Evolutionary conservation across 2,888 invertebrate species (phyloP), one percentile per base, ranked within the genome.

Genomic region (Pandemis cinnamomeana): DNA sequence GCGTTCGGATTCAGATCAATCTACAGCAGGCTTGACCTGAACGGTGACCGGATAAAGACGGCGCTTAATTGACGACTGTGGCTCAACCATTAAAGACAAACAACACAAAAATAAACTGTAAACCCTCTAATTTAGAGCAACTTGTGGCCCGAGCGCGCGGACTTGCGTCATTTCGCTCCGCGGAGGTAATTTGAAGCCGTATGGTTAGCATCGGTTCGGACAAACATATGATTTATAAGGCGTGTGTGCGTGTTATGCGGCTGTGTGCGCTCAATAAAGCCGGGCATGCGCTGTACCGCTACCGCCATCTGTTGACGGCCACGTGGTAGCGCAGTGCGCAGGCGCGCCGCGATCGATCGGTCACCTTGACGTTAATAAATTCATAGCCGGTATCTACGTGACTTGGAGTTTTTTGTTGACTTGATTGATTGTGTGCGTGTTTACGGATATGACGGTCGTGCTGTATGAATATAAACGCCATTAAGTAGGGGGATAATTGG

Each of bases 301-400:
- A 89, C 86, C 84, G 93, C 93, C 93, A 93, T 93, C 93, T 93
- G 92, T 92, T 89, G 92, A 88, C 86, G 79, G 85, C 86, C 92
- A 93, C 93, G 93, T 93, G 89, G 87, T 81, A 15, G 27, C 63
- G 71, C 76, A 71, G 51, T 48, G 82, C 91, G 92, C 91, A 87
- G 79, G 88, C 87, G 89, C 87, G 88, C 72, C 80, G 82, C 80
- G 86, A 93, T 93, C 91, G 93, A 93, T 92, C 89, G 78, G 86
- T 89, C 90, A 91, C 91, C 91, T 91, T 92, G 90, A 89, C 89
- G 82, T 85, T 91, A 90, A 91, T 92, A 89, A 87, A 91, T 92
- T 92, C 92, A 90, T 90, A 86, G 88, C 85, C 87, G 87, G 88
- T 87, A 76, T 44, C 53, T 73, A 73, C 73, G 73, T 73, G 73